Conservation (phyloP, 2,888 invertebrate genomes). For the Leptopilina syphax region DNA sequence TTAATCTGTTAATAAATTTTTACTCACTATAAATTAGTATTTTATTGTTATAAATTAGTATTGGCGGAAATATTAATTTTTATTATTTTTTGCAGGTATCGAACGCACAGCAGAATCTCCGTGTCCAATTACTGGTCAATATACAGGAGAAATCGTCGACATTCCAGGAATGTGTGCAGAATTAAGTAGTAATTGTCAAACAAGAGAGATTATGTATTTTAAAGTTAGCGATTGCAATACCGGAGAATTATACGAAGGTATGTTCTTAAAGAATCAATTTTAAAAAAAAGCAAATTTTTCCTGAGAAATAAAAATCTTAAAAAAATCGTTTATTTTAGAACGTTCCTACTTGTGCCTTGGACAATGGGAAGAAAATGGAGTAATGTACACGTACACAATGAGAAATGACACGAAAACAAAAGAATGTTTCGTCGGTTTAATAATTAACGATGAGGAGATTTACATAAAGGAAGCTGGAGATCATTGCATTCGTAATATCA, state of each 20-base stretch:
- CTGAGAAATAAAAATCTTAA: constrained; percentile 16
- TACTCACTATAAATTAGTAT: no score
- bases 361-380: constrained; percentile 82
- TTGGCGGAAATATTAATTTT: background rate
- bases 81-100: constrained; percentile 66
- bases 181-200: constrained; percentile 82
- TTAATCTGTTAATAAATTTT: no score
- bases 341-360: constrained; percentile 83
- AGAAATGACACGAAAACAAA: constrained; percentile 80
- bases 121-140: constrained; percentile 84
- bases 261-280: constrained; percentile 34
- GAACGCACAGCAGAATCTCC: constrained; percentile 77
- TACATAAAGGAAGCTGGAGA: constrained; percentile 84
- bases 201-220: constrained; percentile 83
- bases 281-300: background rate
- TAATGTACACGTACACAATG: constrained; percentile 83
- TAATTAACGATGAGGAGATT: constrained; percentile 80
- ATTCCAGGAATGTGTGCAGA: constrained; percentile 81
- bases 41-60: no score
- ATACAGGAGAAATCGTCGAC: constrained; percentile 82
- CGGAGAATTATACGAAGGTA: constrained; percentile 81
- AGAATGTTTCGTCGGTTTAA: constrained; percentile 83
- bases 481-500: constrained; percentile 81
- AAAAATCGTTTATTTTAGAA: constrained; percentile 73
- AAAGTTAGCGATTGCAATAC: constrained; percentile 81